Base-by-base conservation (phyloP, 2,113 vertebrate species). In the Camelus bactrianus region DNA sequence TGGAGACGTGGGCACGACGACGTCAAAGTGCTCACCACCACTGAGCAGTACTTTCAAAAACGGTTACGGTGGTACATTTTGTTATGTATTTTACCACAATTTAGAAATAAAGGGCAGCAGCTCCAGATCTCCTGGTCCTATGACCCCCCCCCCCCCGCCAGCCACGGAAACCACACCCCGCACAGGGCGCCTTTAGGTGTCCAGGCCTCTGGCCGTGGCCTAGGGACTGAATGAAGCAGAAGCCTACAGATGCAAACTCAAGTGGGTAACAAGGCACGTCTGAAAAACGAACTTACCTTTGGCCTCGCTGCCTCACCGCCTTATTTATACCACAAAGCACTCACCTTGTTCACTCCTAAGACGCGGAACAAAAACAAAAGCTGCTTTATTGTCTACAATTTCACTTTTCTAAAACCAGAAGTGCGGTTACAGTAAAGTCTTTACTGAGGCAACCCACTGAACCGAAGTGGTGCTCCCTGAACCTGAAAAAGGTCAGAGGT, bases 361-460 rank as follows among this genome's bases (percentile, higher is more conserved):
- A 77, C 28, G 12, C 30, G 26, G 76, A 83, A 83, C 32, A 84
- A 83, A 91, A 91, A 5, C 35, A 77, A 90, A 92, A 76, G 42
- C 48, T 73, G 19, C 56, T 97, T 79, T 50, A 81, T 13, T 62
- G 38, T 80, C 16, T 32, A 20, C 24, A 81, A 52, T 83, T 89
- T 93, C 30, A 72, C 42, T 95, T 89, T 88, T 70, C 15, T 96
- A 94, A 80, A 91, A 91, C 32, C 2, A 6, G 50, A 56, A 84
- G 38, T 50, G 50, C 42, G 13, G 0, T 76, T 94, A 93, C 1
- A 82, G 17, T 54, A 48, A 6, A 22, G 22, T 17, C 56, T 89
- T 93, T 80, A 60, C 42, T 88, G 30, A 81, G 19, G 54, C 65
- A 50, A 72, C 22, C 83, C 15, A 42, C 1, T 64, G 28, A 94